Evolutionary conservation across 2,888 invertebrate genomes (phyloP), one percentile per base, ranked within the genome.

Genomic region (Heteropelma amictum): DNA sequence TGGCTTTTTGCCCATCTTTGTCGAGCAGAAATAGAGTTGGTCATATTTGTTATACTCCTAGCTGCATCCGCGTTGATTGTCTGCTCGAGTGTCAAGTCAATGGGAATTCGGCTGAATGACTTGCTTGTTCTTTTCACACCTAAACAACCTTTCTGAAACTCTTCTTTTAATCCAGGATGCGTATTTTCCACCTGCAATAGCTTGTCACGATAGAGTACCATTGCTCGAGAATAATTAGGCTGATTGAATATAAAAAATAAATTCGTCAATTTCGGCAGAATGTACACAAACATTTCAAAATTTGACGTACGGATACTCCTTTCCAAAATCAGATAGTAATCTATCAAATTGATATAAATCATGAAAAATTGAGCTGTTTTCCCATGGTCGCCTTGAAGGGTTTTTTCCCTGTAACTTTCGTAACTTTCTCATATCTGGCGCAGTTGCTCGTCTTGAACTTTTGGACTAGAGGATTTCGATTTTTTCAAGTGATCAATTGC

Each of bases 221-320:
- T 67, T 78, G 82, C 87, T 3, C 84, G 79, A 51, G 86, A 80
- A 79, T 88, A 87, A 58, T 87, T 88, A 54, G 60, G 84, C 19
- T 87, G 85, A 74, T 87, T 86, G 35, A 78, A 80, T 0, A 70
- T 69, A 53, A 87, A 87, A 80, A 87, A 87, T 23, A 87, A 61
- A 78, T 83, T 81, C 2, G 79, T 77, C 2, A 88, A 85, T 76
- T 84, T 83, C 4, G 79, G 77, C 40, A 87, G 65, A 47, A 79
- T 67, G n/a, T 77, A 77, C 71, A 78, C 72, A 42, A 77, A 85
- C 47, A 83, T 64, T 33, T 83, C 72, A 68, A 86, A 83, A 77
- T 88, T 79, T 17, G 79, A 78, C 19, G 76, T 82, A 14, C 86
- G 64, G 45, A 86, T 82, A 51, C 85, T 86, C 49, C 80, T 73